Percentiles rank a stretch among this genome's conserved stretches.
These are phyloP conservation scores for Rhyzopertha dominica DNA, from an alignment of 1,140 invertebrate species.

Conservation along the genomic window DNA sequence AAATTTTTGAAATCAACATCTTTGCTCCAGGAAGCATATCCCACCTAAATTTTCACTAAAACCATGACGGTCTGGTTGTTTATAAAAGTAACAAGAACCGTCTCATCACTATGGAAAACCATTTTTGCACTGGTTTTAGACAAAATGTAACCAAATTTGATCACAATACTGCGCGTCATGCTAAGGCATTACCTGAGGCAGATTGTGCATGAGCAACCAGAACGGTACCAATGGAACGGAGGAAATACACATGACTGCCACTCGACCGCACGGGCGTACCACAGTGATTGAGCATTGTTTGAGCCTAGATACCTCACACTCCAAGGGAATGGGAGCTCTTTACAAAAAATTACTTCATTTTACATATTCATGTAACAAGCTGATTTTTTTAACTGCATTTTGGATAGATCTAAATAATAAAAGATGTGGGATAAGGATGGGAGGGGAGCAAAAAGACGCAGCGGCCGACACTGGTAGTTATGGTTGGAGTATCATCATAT, in stretches of 20 bases:
- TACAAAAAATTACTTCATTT: constrained; percentile 37
- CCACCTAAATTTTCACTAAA: no score
- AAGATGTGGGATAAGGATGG: constrained; percentile 15
- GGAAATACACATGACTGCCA: constrained; percentile 24
- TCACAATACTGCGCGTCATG: constrained; percentile 34
- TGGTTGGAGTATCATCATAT: no score
- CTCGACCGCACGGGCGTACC: constrained; percentile 23
- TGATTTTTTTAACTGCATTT: no score
- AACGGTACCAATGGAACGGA: constrained; percentile 34
- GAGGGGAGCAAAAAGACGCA: constrained; percentile 5
- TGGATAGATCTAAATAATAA: no score
- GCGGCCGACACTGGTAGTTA: no score
- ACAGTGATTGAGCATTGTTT: constrained; percentile 30
- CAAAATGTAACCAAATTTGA: constrained; percentile 26
- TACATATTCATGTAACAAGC: constrained; percentile 26
- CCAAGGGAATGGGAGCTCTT: constrained; percentile 38
- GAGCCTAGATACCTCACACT: constrained; percentile 36
- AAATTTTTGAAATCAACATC: no score
- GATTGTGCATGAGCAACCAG: constrained; percentile 30
- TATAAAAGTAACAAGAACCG: no score
- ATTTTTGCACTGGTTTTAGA: no score
- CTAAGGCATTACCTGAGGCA: constrained; percentile 39
- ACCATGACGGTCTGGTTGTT: no score
- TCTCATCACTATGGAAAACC: no score
- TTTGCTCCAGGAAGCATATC: no score